Conservation (phyloP, 2,113 vertebrate genomes). For the Oenanthe melanoleuca region DNA sequence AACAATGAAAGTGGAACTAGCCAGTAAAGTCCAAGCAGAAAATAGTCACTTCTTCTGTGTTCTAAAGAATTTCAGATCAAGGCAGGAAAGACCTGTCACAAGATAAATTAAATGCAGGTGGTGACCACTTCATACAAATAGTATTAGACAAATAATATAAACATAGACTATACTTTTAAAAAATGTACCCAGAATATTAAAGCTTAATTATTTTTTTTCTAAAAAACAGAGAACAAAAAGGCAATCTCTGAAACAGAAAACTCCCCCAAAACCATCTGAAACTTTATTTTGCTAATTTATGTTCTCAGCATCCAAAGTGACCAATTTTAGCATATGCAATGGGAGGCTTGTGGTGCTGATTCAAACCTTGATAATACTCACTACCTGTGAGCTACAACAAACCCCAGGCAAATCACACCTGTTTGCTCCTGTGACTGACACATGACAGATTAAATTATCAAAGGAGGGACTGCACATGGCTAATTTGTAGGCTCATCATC, state of each 20-base stretch:
- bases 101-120: constrained; percentile 66
- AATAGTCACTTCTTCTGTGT: constrained; percentile 6
- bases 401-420: not conserved
- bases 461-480: not conserved
- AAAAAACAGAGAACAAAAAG: not conserved
- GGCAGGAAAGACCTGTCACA: constrained; percentile 36
- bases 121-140: not conserved
- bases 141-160: constrained; percentile 34
- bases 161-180: constrained; percentile 1
- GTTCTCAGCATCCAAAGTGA: not conserved
- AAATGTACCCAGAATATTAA: constrained; percentile 3
- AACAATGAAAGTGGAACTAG: constrained; percentile 37
- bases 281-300: not conserved
- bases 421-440: not conserved
- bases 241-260: not conserved
- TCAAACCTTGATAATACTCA: not conserved
- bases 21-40: constrained; percentile 41
- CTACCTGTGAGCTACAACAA: not conserved
- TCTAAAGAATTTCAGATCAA: constrained; percentile 47
- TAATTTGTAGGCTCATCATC: not conserved
- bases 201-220: constrained; percentile 6
- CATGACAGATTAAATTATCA: not conserved
- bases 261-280: not conserved
- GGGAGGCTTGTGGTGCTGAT: not conserved
- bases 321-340: not conserved